phyloP scores from a whole-genome alignment of 2,113 vertebrate genomes.

The Rhabdornis inornatus region DNA sequence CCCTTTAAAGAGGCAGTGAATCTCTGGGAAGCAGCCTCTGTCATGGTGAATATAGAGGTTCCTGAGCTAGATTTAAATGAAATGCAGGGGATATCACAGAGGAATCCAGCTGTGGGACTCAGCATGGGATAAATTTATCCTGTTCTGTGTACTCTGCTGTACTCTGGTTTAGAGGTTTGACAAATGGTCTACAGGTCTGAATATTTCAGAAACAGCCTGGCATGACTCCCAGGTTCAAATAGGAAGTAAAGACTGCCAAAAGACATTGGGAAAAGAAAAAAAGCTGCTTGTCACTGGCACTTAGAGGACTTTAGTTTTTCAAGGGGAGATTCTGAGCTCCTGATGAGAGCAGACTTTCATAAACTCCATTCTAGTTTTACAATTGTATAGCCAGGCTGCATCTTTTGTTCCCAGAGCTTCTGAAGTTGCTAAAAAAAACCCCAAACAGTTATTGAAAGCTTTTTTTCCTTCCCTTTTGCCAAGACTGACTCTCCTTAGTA shows the following conservation, averaged over 20 bases:
- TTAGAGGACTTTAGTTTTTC: not conserved
- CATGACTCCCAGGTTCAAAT: constrained; percentile 16
- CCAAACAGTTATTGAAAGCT: not conserved
- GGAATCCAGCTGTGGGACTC: not conserved
- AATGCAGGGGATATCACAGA: not conserved
- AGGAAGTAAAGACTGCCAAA: constrained; percentile 1
- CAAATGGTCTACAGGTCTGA: constrained; percentile 3
- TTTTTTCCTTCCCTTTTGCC: not conserved
- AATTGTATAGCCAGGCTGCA: not conserved
- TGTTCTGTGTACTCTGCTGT: not conserved
- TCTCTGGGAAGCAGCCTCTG: not conserved
- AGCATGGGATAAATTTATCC: constrained; percentile 1
- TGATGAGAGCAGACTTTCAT: not conserved
- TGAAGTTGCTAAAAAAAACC: not conserved
- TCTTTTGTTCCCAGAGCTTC: constrained; percentile 7
- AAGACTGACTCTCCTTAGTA: not conserved
- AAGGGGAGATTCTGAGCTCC: not conserved
- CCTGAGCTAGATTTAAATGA: not conserved
- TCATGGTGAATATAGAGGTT: not conserved
- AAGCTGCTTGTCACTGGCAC: not conserved
- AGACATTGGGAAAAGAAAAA: not conserved
- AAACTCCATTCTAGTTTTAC: not conserved
- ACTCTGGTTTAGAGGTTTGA: constrained; percentile 1
- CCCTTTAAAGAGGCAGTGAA: not conserved
- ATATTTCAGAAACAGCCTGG: constrained; percentile 14